These are phyloP conservation scores for Bubo blakistoni DNA, from an alignment of 2,113 vertebrate species.

Conservation along the genomic window DNA sequence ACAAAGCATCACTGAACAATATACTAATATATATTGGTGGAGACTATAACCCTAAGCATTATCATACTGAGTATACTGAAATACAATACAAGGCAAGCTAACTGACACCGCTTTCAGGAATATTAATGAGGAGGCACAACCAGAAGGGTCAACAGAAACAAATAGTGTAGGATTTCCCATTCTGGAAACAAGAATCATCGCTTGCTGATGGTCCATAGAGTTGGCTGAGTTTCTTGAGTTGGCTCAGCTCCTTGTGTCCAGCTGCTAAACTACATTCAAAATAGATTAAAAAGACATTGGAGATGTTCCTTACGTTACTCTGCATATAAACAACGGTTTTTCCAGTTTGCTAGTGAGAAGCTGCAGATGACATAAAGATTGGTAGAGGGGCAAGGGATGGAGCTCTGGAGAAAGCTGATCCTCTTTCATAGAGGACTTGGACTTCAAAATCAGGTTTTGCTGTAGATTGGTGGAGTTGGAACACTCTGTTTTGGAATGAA, in stretches of 20 bases:
- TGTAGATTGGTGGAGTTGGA: background rate
- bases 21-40: background rate
- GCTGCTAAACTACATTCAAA: background rate
- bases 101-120: background rate
- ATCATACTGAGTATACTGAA: background rate
- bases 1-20: background rate
- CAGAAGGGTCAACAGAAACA: slow-evolving; percentile 5
- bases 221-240: slow-evolving; percentile 8
- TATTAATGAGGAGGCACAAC: background rate
- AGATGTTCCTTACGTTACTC: background rate
- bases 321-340: background rate
- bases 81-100: background rate
- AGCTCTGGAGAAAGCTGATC: background rate
- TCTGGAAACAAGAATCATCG: background rate
- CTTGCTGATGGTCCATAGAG: background rate
- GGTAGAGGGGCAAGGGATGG: background rate
- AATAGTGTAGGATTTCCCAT: background rate
- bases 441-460: background rate
- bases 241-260: background rate
- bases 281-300: background rate
- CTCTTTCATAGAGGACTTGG: background rate
- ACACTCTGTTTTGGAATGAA: background rate
- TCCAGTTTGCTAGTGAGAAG: background rate
- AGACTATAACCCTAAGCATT: background rate
- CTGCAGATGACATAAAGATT: background rate